These are phyloP conservation scores for Scaeva pyrastri DNA, from an alignment of 2,888 invertebrate genomes.

Conservation along the genomic window DNA sequence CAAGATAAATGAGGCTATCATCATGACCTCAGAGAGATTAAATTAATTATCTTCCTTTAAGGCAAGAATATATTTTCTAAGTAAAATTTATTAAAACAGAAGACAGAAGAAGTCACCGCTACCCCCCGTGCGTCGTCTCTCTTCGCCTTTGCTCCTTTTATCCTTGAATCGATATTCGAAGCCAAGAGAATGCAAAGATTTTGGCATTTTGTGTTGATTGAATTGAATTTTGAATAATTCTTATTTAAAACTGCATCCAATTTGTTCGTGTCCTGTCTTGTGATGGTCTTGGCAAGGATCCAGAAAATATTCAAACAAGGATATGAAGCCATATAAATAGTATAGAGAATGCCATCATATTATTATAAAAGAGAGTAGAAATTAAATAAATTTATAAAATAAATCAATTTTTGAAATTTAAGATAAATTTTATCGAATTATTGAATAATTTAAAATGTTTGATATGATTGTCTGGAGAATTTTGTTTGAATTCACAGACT, in stretches of 20 bases:
- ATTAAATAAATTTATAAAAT: constrained; percentile 3
- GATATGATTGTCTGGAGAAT: constrained; percentile 2
- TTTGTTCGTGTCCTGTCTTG: background rate
- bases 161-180: background rate
- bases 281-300: background rate
- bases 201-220: constrained; percentile 9
- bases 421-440: constrained; percentile 20
- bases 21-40: constrained; percentile 40
- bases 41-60: constrained; percentile 21
- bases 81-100: background rate
- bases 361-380: background rate
- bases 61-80: background rate
- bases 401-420: constrained; percentile 15
- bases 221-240: constrained; percentile 26
- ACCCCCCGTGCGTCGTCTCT: background rate
- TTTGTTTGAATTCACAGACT: background rate
- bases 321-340: too few relatives aligned
- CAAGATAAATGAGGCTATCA: constrained; percentile 53
- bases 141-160: background rate
- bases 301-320: background rate
- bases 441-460: constrained; percentile 25
- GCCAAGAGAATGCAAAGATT: background rate
- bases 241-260: background rate
- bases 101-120: background rate
- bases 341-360: too few relatives aligned